Evolutionary conservation across 2,113 vertebrate species (phyloP).

Genomic region (Prunella himalayana): DNA sequence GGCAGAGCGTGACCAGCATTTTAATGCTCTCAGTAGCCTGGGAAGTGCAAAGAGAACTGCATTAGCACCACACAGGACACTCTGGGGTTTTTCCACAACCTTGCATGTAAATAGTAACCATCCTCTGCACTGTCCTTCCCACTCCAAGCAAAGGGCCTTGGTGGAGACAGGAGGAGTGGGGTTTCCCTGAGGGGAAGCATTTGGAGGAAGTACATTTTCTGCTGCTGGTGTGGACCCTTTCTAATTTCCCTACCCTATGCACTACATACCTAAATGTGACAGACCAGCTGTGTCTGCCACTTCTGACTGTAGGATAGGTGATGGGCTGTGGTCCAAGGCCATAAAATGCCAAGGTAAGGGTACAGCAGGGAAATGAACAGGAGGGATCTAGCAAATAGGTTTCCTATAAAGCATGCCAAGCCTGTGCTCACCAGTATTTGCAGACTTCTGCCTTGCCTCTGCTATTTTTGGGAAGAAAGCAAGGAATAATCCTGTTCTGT

Average conservation of each 20-base stretch:
- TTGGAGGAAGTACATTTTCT: background rate
- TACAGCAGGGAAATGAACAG: background rate
- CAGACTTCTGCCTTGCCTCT: background rate
- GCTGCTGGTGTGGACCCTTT: background rate
- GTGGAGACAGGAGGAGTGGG: background rate
- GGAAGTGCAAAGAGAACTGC: background rate
- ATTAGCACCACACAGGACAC: background rate
- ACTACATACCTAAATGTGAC: background rate
- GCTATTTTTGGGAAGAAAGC: background rate
- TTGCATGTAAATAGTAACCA: background rate
- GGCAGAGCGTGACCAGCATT: constrained; percentile 84
- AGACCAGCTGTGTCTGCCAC: background rate
- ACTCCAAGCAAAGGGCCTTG: background rate
- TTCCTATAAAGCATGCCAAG: background rate
- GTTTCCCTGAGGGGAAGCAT: background rate
- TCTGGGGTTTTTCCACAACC: background rate
- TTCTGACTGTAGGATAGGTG: background rate
- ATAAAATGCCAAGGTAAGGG: background rate
- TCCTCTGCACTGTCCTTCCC: background rate
- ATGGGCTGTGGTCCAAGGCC: background rate
- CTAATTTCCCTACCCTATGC: background rate
- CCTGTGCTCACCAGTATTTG: background rate
- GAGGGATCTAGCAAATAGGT: fast-evolving
- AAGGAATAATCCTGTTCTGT: background rate
- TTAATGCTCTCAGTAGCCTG: constrained; percentile 91